A percentile compares a stretch with the other conserved stretches of the same genome.
These are phyloP conservation scores for Electrona antarctica DNA, from an alignment of 2,113 vertebrate species.

Conservation along the genomic window DNA sequence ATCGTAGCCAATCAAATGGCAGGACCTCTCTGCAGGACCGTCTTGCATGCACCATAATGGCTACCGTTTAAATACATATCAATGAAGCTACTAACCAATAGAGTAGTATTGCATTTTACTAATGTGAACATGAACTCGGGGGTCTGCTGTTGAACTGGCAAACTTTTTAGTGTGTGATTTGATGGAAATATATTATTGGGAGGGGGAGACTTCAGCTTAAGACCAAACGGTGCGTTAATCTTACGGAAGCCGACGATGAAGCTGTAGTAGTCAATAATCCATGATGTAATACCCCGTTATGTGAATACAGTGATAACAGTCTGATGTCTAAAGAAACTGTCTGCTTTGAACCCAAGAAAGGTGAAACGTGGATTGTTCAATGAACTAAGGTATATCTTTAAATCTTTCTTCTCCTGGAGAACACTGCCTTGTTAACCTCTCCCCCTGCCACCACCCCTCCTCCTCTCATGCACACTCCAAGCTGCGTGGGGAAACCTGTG, in stretches of 20 bases:
- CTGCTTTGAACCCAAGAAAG: constrained; percentile 5
- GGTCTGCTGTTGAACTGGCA: constrained; percentile 34
- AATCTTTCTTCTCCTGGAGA: constrained; percentile 45
- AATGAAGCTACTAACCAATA: constrained; percentile 70
- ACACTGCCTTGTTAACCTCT: not conserved
- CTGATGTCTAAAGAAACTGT: constrained; percentile 19
- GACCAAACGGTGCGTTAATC: constrained; percentile 44
- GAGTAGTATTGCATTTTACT: constrained; percentile 58
- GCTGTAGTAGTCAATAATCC: constrained; percentile 8
- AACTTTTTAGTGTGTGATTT: constrained; percentile 9
- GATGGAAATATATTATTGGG: constrained; percentile 13
- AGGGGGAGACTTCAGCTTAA: constrained; percentile 20
- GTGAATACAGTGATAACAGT: constrained; percentile 1
- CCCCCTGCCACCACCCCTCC: not conserved
- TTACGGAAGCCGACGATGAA: constrained; percentile 15
- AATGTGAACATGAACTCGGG: constrained; percentile 46
- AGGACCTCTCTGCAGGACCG: constrained; percentile 55
- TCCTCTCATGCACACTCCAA: constrained; percentile 17
- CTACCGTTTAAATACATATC: constrained; percentile 62
- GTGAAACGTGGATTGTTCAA: constrained; percentile 30
- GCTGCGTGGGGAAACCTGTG: constrained; percentile 50
- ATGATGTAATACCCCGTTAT: not conserved
- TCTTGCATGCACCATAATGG: constrained; percentile 72
- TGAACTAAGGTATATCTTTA: constrained; percentile 39
- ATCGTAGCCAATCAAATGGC: constrained; percentile 25